These are phyloP conservation scores for Babylonia areolata DNA, from an alignment of 1,140 invertebrate genomes.

Conservation along the genomic window DNA sequence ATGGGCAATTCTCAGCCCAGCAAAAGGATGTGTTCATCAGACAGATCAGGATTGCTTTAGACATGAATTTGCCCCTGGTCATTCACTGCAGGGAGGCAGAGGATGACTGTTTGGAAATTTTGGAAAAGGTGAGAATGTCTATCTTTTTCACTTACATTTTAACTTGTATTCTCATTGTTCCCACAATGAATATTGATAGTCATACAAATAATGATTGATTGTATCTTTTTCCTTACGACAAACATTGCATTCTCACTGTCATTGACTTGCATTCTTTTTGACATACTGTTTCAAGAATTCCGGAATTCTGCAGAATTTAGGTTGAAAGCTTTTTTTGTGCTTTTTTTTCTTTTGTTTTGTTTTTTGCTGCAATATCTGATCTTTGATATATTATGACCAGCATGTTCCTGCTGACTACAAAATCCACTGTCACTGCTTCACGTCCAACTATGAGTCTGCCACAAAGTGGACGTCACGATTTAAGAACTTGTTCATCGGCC, in stretches of 20 bases:
- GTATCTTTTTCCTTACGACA: too few relatives aligned
- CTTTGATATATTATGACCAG: slow-evolving; percentile 58
- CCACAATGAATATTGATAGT: too few relatives aligned
- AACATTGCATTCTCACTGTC: too few relatives aligned
- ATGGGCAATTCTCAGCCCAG: slow-evolving; percentile 55
- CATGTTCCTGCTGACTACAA: slow-evolving; percentile 72
- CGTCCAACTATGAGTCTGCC: slow-evolving; percentile 69
- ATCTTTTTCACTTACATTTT: too few relatives aligned
- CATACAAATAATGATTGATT: too few relatives aligned
- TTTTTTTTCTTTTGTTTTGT: too few relatives aligned
- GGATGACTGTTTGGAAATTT: slow-evolving; percentile 72
- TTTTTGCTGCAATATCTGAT: background rate
- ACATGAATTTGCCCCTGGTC: slow-evolving; percentile 74
- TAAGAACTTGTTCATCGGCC: slow-evolving; percentile 75
- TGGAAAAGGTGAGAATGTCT: slow-evolving; percentile 73
- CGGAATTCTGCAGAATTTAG: background rate
- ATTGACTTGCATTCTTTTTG: too few relatives aligned
- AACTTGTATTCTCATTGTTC: background rate
- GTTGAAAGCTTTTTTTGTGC: background rate
- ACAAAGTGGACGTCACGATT: slow-evolving; percentile 74
- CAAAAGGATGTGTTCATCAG: slow-evolving; percentile 75
- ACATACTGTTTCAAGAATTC: background rate
- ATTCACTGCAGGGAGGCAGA: slow-evolving; percentile 77
- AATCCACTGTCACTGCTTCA: slow-evolving; percentile 78
- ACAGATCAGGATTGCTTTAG: slow-evolving; percentile 75